These are phyloP conservation scores for Chaitophorus viminalis DNA, from an alignment of 2,888 invertebrate species.

Conservation along the genomic window DNA sequence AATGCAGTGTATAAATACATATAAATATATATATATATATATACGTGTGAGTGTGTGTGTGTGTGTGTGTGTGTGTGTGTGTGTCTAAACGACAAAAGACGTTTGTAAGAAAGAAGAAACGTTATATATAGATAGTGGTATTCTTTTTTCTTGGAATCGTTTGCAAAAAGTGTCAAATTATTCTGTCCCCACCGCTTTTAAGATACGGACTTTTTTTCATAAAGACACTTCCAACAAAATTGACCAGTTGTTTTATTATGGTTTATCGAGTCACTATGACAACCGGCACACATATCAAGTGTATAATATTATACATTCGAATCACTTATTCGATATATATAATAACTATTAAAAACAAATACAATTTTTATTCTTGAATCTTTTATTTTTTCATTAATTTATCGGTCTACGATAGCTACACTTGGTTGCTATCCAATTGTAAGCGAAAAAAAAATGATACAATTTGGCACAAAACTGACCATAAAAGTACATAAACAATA, in stretches of 20 bases:
- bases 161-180: background rate
- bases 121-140: background rate
- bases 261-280: conserved; percentile 21
- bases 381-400: conserved; percentile 1
- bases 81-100: background rate
- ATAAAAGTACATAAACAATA: conserved; percentile 35
- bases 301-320: background rate
- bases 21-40: background rate
- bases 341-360: conserved; percentile 27
- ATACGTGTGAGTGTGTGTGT: background rate
- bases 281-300: background rate
- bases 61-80: too few relatives aligned
- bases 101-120: background rate
- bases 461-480: conserved; percentile 38
- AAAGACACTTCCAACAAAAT: background rate
- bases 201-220: background rate
- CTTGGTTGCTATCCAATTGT: conserved; percentile 43
- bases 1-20: background rate
- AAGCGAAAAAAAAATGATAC: conserved; percentile 7
- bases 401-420: conserved; percentile 7
- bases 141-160: background rate
- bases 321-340: background rate
- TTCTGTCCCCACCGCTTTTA: background rate
- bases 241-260: conserved; percentile 35
- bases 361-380: background rate